Evolutionary conservation across 2,797 vertebrate genomes (phyloP).

Genomic region (Eidolon dupreanum): DNA sequence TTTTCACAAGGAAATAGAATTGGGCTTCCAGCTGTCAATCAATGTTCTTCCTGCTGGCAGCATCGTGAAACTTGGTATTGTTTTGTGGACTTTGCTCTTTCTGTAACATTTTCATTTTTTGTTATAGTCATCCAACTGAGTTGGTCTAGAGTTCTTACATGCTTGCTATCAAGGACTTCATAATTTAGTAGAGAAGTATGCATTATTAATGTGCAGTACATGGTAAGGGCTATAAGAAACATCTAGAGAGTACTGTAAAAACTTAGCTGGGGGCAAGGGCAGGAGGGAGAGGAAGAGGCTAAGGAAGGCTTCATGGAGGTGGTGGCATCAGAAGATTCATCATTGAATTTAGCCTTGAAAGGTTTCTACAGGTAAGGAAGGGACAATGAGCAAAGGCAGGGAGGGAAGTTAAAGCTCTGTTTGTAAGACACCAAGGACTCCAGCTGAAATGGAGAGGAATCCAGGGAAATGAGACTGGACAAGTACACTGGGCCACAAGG

Average conservation of each 20-base stretch:
- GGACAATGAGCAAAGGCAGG: not conserved
- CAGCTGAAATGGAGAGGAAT: not conserved
- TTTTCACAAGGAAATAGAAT: not conserved
- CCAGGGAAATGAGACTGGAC: not conserved
- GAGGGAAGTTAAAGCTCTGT: not conserved
- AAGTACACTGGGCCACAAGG: not conserved
- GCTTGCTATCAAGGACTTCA: not conserved
- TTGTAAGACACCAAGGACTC: not conserved
- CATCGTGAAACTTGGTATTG: not conserved
- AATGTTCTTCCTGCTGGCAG: not conserved
- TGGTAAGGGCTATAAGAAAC: not conserved
- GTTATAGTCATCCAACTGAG: not conserved
- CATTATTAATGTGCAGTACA: not conserved
- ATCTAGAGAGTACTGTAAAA: not conserved
- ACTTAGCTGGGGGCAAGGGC: not conserved
- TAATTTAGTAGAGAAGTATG: not conserved
- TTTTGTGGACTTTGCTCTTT: not conserved
- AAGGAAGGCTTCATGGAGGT: not conserved
- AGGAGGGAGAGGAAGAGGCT: not conserved
- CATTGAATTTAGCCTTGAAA: not conserved
- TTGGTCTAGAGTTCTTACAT: not conserved
- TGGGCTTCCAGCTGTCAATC: not conserved
- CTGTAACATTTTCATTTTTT: not conserved
- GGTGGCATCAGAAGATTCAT: not conserved
- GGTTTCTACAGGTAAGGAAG: not conserved